Percentiles rank a stretch among this genome's conserved stretches.
Conservation (phyloP, 2,888 invertebrate species). For the Temnothorax ravouxi region DNA sequence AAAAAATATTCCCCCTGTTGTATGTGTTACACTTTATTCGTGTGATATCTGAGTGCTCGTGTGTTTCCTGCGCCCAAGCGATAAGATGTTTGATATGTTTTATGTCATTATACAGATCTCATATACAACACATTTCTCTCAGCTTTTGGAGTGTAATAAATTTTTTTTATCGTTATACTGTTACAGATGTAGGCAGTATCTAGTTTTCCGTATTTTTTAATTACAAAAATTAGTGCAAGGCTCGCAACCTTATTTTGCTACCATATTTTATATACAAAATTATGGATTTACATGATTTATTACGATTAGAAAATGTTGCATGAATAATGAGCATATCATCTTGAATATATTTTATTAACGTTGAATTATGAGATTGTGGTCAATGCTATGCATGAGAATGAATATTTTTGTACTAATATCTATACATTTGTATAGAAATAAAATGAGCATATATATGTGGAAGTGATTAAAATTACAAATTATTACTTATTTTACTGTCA, state of each 20-base stretch:
- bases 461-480: conserved; percentile 21
- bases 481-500: not conserved
- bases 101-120: not conserved
- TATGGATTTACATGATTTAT: conserved; percentile 1
- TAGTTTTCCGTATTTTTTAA: not conserved
- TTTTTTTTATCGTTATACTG: conserved; percentile 10
- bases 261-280: conserved; percentile 3
- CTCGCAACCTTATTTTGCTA: not conserved
- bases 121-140: not conserved
- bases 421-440: conserved; percentile 13
- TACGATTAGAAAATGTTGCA: conserved; percentile 14
- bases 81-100: conserved; percentile 21
- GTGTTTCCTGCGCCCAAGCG: conserved; percentile 6
- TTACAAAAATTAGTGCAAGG: not conserved
- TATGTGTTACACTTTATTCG: conserved; percentile 77
- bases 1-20: conserved; percentile 79
- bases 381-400: not conserved
- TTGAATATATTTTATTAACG: not conserved
- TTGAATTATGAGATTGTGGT: not conserved
- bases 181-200: not conserved
- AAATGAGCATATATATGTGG: not conserved
- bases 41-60: conserved; percentile 52
- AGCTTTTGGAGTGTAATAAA: not conserved
- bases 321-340: conserved; percentile 2
- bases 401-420: conserved; percentile 12